Percentiles rank a stretch among this genome's conserved stretches.
phyloP scores from a whole-genome alignment of 2,797 vertebrate genomes.

The Cichlasoma orientale region DNA sequence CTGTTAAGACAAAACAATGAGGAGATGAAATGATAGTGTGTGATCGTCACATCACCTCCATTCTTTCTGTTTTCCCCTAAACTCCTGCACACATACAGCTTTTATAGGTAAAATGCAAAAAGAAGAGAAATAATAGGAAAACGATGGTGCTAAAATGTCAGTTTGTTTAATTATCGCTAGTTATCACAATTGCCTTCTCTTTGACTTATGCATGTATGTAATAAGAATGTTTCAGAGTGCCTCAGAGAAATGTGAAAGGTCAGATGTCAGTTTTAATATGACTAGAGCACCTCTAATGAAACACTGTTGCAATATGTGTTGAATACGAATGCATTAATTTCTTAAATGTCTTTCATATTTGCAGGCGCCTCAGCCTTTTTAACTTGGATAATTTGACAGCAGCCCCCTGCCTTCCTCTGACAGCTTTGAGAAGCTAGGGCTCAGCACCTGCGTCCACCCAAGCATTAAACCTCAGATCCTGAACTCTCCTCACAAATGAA shows the following conservation, averaged over 20 bases:
- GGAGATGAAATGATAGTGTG: constrained; percentile 45
- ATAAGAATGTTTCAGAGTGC: constrained; percentile 80
- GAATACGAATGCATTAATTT: constrained; percentile 89
- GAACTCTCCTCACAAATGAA: constrained; percentile 98
- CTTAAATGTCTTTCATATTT: constrained; percentile 87
- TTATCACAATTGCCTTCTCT: constrained; percentile 86
- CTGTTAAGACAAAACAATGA: constrained; percentile 51
- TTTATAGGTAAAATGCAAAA: constrained; percentile 7
- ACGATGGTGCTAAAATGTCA: constrained; percentile 72
- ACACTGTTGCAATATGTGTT: constrained; percentile 85
- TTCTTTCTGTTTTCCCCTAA: constrained; percentile 22
- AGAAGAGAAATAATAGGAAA: constrained; percentile 50
- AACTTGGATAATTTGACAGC: constrained; percentile 91
- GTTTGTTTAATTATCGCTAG: constrained; percentile 85
- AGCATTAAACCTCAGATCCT: constrained; percentile 93
- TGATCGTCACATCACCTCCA: constrained; percentile 27
- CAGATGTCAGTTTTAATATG: constrained; percentile 88
- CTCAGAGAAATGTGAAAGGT: constrained; percentile 84
- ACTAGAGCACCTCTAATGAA: constrained; percentile 84
- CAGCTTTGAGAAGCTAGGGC: constrained; percentile 84
- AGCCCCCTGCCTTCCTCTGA: constrained; percentile 85
- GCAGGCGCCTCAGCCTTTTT: constrained; percentile 81
- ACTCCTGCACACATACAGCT: constrained; percentile 7
- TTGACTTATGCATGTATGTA: constrained; percentile 85
- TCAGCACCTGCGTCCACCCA: constrained; percentile 92